Evolutionary conservation across 1,140 invertebrate species (phyloP).

Genomic region (Diorhabda elongata): DNA sequence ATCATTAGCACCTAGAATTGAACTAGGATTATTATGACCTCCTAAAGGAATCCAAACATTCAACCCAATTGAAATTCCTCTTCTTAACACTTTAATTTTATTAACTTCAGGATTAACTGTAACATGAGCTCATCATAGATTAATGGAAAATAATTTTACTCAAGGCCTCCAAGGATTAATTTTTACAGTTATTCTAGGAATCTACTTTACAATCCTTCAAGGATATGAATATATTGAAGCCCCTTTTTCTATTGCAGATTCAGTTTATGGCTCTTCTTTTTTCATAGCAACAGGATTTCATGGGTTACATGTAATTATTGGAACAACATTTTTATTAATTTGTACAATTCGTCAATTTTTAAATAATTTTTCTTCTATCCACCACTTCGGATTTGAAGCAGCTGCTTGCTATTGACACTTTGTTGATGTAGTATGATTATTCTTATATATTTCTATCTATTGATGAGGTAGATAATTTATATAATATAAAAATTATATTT

Average conservation of each 20-base stretch:
- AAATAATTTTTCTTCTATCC: slow-evolving; percentile 55
- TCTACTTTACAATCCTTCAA: too few relatives aligned
- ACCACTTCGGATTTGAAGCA: slow-evolving; percentile 68
- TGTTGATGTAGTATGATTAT: slow-evolving; percentile 70
- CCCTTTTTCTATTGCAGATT: too few relatives aligned
- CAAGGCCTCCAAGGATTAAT: too few relatives aligned
- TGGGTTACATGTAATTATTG: slow-evolving; percentile 68
- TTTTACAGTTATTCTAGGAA: too few relatives aligned
- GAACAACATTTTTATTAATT: slow-evolving; percentile 58
- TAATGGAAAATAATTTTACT: too few relatives aligned
- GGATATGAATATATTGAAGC: too few relatives aligned
- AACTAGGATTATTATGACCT: slow-evolving; percentile 58
- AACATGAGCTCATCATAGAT: too few relatives aligned
- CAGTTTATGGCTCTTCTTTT: slow-evolving; percentile 46
- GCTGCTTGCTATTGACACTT: slow-evolving; percentile 72
- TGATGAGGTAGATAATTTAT: slow-evolving; percentile 62
- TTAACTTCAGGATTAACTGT: too few relatives aligned
- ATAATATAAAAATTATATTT: slow-evolving; percentile 53
- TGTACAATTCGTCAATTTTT: slow-evolving; percentile 52
- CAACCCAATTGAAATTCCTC: slow-evolving; percentile 59
- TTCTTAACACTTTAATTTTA: slow-evolving; percentile 60
- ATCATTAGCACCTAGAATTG: slow-evolving; percentile 56
- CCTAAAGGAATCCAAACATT: slow-evolving; percentile 54
- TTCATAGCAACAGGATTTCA: slow-evolving; percentile 71
- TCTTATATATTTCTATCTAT: slow-evolving; percentile 63